These are phyloP conservation scores for Iselma pallidipennis DNA, from an alignment of 2,888 invertebrate species.

Conservation along the genomic window DNA sequence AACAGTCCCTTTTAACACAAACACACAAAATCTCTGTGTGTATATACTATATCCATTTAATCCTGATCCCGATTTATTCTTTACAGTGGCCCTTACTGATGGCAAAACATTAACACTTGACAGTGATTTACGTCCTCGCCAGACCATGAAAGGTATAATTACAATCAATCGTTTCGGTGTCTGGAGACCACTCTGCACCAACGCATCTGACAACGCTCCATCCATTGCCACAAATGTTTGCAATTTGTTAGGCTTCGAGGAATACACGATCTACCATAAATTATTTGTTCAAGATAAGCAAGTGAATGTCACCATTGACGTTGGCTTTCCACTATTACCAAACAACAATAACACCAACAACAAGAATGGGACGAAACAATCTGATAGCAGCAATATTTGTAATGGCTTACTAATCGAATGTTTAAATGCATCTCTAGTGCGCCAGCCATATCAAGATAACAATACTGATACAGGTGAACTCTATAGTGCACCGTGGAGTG, in stretches of 20 bases:
- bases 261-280: constrained; percentile 43
- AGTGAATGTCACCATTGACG: constrained; percentile 24
- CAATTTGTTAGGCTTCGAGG: constrained; percentile 68
- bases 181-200: constrained; percentile 69
- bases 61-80: constrained; percentile 30
- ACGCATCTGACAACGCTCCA: constrained; percentile 56
- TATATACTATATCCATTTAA: not conserved
- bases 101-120: constrained; percentile 65
- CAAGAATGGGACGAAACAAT: constrained; percentile 4
- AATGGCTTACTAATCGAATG: constrained; percentile 62
- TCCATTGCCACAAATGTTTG: constrained; percentile 66
- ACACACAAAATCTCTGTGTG: not conserved
- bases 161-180: constrained; percentile 63
- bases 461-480: constrained; percentile 46
- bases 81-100: constrained; percentile 69
- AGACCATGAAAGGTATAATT: constrained; percentile 66
- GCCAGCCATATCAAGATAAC: constrained; percentile 31
- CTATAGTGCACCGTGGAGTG: constrained; percentile 72
- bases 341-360: constrained; percentile 14
- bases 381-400: constrained; percentile 46
- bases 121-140: constrained; percentile 63
- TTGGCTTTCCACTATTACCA: constrained; percentile 1
- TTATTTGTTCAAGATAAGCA: constrained; percentile 31
- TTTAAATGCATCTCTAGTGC: constrained; percentile 50
- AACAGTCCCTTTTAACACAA: not conserved